Evolutionary conservation across 2,113 vertebrate species (phyloP).

Genomic region (Muntiacus muntjak): DNA sequence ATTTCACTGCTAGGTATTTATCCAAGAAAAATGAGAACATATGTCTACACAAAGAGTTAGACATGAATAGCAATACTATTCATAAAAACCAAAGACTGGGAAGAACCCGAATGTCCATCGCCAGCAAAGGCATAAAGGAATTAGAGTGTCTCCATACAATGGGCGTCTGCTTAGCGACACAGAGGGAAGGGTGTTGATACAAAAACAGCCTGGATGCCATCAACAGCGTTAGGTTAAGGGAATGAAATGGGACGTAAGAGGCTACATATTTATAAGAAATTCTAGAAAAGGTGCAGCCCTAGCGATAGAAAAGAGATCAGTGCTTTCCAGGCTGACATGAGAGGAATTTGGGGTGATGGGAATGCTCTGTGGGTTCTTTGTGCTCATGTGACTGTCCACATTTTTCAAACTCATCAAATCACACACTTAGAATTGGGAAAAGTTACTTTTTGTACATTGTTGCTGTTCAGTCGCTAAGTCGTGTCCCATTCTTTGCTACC

Average conservation of each 20-base stretch:
- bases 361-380: rapidly evolving
- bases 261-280: not conserved
- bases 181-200: not conserved
- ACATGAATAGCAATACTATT: not conserved
- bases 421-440: not conserved
- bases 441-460: not conserved
- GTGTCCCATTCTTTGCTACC: not conserved
- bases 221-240: not conserved
- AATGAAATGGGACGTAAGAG: rapidly evolving
- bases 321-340: not conserved
- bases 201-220: rapidly evolving
- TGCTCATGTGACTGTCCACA: rapidly evolving
- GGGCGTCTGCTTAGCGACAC: not conserved
- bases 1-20: not conserved
- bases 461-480: not conserved
- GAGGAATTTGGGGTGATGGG: not conserved
- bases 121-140: not conserved
- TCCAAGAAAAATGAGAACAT: not conserved
- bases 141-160: rapidly evolving
- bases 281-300: not conserved
- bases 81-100: not conserved
- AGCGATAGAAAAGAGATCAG: rapidly evolving
- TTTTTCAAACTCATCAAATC: not conserved
- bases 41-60: not conserved
- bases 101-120: not conserved